A percentile compares a stretch with the other conserved stretches of the same genome.
Evolutionary conservation across 2,113 vertebrate genomes (phyloP).

Genomic region (Saguinus midas): DNA sequence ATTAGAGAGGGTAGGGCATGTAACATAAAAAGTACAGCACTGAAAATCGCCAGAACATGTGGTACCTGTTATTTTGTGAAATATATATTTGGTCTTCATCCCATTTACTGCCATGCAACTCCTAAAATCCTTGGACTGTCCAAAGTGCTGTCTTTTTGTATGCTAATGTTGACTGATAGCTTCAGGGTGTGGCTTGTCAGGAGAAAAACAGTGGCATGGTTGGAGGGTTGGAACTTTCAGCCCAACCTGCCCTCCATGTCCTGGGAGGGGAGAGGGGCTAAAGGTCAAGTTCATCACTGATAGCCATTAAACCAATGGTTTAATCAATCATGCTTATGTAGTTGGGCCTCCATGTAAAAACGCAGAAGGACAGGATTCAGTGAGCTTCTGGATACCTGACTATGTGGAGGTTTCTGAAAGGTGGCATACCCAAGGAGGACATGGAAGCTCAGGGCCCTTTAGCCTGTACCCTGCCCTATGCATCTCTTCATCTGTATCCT

Average conservation of each 20-base stretch:
- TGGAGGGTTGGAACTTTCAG: neutral
- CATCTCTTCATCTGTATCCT: neutral
- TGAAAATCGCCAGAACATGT: neutral
- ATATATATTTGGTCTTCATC: neutral
- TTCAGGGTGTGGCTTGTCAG: neutral
- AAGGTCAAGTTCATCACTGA: neutral
- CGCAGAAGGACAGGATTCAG: neutral
- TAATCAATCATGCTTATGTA: neutral
- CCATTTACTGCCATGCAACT: neutral
- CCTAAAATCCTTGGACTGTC: neutral
- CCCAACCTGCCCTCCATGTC: neutral
- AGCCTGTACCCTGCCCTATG: neutral
- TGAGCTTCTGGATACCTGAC: neutral
- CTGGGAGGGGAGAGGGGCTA: neutral
- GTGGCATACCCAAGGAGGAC: neutral
- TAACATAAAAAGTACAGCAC: neutral
- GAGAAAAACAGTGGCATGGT: neutral
- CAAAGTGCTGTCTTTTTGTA: neutral
- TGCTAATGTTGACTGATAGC: neutral
- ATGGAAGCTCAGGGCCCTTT: neutral
- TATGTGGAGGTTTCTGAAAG: neutral
- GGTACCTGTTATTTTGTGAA: neutral
- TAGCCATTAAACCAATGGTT: neutral
- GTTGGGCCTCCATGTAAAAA: neutral
- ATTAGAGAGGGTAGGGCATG: fast-evolving